phyloP scores from a whole-genome alignment of 2,113 vertebrate genomes.

The Noctilio leporinus region DNA sequence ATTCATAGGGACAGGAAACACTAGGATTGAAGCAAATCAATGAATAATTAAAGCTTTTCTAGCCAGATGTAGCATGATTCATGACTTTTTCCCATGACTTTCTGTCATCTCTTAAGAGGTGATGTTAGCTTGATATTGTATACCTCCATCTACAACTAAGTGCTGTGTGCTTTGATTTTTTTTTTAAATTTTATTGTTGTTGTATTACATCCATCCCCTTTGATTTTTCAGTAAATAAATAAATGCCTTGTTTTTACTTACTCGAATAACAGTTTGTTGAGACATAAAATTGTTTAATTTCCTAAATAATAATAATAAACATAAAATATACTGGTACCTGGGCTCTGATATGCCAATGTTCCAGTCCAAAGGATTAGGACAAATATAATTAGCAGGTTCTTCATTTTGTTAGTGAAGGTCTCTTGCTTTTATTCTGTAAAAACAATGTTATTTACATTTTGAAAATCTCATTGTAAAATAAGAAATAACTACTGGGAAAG shows the following conservation, averaged over 20 bases:
- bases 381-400: conserved; percentile 38
- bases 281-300: background rate
- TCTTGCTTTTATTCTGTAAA: conserved; percentile 34
- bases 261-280: conserved; percentile 18
- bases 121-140: background rate
- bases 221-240: background rate
- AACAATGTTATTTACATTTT: background rate
- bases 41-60: background rate
- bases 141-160: background rate
- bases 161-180: background rate
- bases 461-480: background rate
- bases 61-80: background rate
- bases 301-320: background rate
- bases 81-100: background rate
- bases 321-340: conserved; percentile 51
- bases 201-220: too few relatives aligned
- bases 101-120: background rate
- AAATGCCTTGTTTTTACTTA: background rate
- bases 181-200: too few relatives aligned
- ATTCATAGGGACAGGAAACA: background rate
- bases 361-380: conserved; percentile 39
- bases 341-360: conserved; percentile 37
- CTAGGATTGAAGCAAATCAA: background rate
- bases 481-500: background rate
- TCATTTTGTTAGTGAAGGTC: conserved; percentile 50